Percentiles rank a stretch among this genome's conserved stretches.
Evolutionary conservation across 2,888 invertebrate species (phyloP).

Genomic region (Muschampia plurimacula): DNA sequence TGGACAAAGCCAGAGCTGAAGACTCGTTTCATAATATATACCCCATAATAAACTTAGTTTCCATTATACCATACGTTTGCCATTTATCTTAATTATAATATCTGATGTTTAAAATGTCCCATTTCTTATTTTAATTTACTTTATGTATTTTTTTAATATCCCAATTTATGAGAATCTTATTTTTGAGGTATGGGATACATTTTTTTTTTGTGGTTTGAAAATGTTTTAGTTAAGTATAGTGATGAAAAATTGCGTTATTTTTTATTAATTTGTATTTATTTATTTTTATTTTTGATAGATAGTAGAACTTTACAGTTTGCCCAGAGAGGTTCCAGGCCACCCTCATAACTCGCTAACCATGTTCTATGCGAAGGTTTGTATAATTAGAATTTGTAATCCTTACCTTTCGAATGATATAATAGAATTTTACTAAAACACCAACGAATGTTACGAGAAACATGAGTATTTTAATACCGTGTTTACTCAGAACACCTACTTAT

Average conservation of each 20-base stretch:
- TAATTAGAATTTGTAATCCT: no score
- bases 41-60: neutral
- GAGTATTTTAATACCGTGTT: constrained; percentile 14
- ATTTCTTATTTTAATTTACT: constrained; percentile 53
- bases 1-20: no score
- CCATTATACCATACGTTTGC: constrained; percentile 16
- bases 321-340: no score
- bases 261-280: no score
- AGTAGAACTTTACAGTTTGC: no score
- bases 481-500: constrained; percentile 16
- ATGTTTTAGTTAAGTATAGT: neutral
- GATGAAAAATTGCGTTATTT: neutral
- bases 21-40: neutral
- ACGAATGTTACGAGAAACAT: neutral
- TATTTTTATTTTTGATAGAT: no score
- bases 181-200: neutral
- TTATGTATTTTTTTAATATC: constrained; percentile 41
- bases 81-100: constrained; percentile 23
- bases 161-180: constrained; percentile 45
- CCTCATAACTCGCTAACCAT: no score
- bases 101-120: constrained; percentile 41
- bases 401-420: no score
- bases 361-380: no score
- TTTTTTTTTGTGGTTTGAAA: neutral
- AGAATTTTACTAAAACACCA: no score